Conservation (phyloP, 2,888 invertebrate species). For the Strigamia transsilvanica region DNA sequence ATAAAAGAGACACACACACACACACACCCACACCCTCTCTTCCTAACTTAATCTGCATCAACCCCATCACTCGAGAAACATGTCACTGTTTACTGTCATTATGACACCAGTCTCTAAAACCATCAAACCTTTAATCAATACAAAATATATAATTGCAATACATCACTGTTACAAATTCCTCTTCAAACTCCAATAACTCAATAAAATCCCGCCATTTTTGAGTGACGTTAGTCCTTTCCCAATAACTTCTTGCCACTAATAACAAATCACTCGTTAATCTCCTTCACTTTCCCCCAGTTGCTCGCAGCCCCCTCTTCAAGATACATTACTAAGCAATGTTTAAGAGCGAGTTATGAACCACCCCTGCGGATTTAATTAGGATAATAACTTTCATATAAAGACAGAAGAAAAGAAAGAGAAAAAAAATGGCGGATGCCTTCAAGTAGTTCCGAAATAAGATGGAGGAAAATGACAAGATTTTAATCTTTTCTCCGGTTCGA, state of each 20-base stretch:
- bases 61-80: conserved; percentile 26
- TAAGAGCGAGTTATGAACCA: conserved; percentile 36
- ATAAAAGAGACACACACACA: conserved; percentile 20
- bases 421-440: conserved; percentile 1
- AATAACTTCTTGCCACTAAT: conserved; percentile 43
- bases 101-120: conserved; percentile 13
- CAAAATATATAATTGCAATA: conserved; percentile 21
- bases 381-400: conserved; percentile 24
- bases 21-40: background rate
- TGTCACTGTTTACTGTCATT: conserved; percentile 42
- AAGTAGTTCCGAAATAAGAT: background rate
- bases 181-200: background rate
- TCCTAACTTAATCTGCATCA: conserved; percentile 39
- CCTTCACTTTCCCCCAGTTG: conserved; percentile 30
- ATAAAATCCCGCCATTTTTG: conserved; percentile 8
- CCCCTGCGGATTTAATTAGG: conserved; percentile 38
- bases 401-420: background rate
- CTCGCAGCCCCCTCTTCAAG: background rate
- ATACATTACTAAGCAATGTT: conserved; percentile 43
- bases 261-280: conserved; percentile 43
- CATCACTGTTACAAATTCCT: background rate
- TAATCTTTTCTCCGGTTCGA: background rate
- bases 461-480: background rate
- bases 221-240: conserved; percentile 24
- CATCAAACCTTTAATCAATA: conserved; percentile 35